A percentile compares a stretch with the other conserved stretches of the same genome.
phyloP scores from a whole-genome alignment of 2,888 invertebrate genomes.

The Strigamia maritima region DNA sequence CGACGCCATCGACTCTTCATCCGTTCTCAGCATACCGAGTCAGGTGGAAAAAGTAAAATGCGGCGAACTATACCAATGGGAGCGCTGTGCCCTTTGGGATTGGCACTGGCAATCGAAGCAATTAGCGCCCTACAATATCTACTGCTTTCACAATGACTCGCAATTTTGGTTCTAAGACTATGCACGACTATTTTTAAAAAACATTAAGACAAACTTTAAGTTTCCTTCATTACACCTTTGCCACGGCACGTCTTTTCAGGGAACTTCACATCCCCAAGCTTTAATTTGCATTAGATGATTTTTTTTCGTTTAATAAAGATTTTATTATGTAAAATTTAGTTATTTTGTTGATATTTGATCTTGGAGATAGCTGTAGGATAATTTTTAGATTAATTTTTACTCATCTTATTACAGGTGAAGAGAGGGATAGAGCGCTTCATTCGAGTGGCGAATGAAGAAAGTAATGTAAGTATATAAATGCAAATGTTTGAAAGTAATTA shows the following conservation, averaged over 20 bases:
- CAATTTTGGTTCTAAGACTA: background rate
- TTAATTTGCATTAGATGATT: background rate
- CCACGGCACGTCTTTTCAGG: background rate
- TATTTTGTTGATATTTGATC: no score
- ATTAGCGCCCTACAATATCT: conserved; percentile 6
- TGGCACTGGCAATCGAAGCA: conserved; percentile 18
- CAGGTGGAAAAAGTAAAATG: conserved; percentile 1
- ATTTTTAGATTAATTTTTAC: background rate
- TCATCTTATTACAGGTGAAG: background rate
- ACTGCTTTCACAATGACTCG: conserved; percentile 5
- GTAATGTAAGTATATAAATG: background rate
- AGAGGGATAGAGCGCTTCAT: background rate
- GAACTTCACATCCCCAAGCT: background rate
- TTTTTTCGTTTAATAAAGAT: no score
- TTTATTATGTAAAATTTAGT: no score
- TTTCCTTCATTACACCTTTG: conserved; percentile 4
- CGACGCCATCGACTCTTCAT: background rate
- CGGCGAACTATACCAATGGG: background rate
- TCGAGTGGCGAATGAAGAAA: background rate
- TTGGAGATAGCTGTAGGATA: background rate
- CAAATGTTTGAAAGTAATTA: background rate
- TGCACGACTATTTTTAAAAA: background rate
- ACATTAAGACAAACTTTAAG: background rate
- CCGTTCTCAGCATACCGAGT: background rate
- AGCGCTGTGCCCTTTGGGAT: conserved; percentile 4